Percentiles rank a stretch among this genome's conserved stretches.
Conservation (phyloP, 1,140 invertebrate species). For the Tetranychus urticae region DNA sequence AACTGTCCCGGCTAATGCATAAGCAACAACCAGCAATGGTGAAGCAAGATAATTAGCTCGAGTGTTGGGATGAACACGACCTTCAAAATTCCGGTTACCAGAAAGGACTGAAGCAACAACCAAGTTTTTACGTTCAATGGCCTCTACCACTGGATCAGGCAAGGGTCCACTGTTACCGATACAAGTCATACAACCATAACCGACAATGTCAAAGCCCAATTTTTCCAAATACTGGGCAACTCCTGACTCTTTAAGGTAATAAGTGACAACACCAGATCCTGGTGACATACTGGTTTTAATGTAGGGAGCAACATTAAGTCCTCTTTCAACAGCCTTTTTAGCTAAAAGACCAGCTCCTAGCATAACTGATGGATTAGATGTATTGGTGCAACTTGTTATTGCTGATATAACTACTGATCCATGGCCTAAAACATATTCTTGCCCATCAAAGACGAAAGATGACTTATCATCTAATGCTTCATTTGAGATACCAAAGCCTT, state of each 20-base stretch:
- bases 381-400: constrained; percentile 95
- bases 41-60: constrained; percentile 89
- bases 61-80: constrained; percentile 83
- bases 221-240: constrained; percentile 61
- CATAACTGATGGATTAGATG: constrained; percentile 93
- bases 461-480: constrained; percentile 37
- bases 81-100: constrained; percentile 93
- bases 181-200: constrained; percentile 97
- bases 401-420: constrained; percentile 90
- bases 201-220: constrained; percentile 76
- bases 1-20: constrained; percentile 51
- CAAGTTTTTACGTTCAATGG: constrained; percentile 81
- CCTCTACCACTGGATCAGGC: constrained; percentile 63
- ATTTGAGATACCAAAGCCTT: constrained; percentile 60
- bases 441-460: constrained; percentile 51
- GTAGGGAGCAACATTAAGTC: constrained; percentile 64
- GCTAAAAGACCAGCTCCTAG: constrained; percentile 63
- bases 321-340: constrained; percentile 78
- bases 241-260: constrained; percentile 68
- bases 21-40: constrained; percentile 82
- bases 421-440: constrained; percentile 59
- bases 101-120: constrained; percentile 84
- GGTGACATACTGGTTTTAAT: constrained; percentile 91
- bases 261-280: constrained; percentile 89
- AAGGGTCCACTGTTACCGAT: constrained; percentile 92